Evolutionary conservation across 2,113 vertebrate genomes (phyloP), one percentile per base, ranked within the genome.

Genomic region (Dascyllus trimaculatus): DNA sequence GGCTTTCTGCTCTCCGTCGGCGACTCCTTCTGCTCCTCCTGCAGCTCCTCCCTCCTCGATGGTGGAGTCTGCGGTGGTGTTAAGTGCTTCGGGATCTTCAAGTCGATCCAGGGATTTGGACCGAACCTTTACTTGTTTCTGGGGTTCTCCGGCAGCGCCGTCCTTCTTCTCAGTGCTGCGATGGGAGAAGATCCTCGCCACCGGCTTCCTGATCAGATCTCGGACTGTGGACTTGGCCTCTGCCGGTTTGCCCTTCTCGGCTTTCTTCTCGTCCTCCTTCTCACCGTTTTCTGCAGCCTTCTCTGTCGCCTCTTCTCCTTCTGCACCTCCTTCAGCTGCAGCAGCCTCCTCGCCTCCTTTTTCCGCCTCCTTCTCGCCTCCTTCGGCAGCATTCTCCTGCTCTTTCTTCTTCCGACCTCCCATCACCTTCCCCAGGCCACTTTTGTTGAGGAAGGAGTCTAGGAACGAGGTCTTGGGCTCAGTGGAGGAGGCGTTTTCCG

Each of bases 381-480:
- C 91, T 0, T 93, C 94, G 0, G 78, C 76, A 0, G 69, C 45
- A 17, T 3, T 57, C 54, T 94, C 93, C 6, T 87, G 86, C 43
- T 95, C 94, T 11, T 94, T 95, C 91, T 95, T 95, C 88, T 95
- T 95, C 78, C 91, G 89, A 7, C 92, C 93, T 22, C 84, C 90
- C 92, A 95, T 95, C 65, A 95, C 94, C 81, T 95, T 95, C 17
- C 94, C 94, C 85, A 95, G 89, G 14, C 95, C 94, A 11, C 94
- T 95, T 87, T 94, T 95, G 85, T 94, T 95, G 74, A 95, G 91
- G 89, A 95, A 95, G 29, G 94, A 95, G 82, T 94, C 93, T 82
- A 94, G 90, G 84, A 95, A 93, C 2, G 92, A 93, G 62, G 92
- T 87, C 92, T 95, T 95, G 85, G 80, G 88, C 62, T 95, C 94